These are phyloP conservation scores for Neelides sp. DNA, from an alignment of 1,140 invertebrate species.

Conservation along the genomic window DNA sequence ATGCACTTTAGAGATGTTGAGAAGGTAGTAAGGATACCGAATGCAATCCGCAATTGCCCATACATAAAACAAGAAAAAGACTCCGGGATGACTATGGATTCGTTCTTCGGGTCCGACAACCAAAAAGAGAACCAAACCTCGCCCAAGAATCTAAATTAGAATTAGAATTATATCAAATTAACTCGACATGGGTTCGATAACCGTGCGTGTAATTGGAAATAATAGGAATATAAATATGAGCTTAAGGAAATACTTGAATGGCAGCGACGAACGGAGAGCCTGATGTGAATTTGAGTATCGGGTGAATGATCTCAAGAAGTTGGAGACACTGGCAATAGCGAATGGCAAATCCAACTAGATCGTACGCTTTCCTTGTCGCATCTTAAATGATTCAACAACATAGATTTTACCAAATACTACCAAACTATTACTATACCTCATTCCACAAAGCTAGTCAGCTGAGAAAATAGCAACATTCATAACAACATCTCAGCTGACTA, in stretches of 20 bases:
- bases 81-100: conserved; percentile 71
- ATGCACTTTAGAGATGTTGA: conserved; percentile 59
- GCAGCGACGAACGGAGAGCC: conserved; percentile 46
- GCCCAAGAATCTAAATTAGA: conserved; percentile 51
- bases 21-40: conserved; percentile 84
- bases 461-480: too few species aligned
- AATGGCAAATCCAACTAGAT: conserved; percentile 60
- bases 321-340: conserved; percentile 71
- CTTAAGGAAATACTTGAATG: conserved; percentile 39
- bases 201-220: conserved; percentile 38
- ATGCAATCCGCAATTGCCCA: conserved; percentile 61
- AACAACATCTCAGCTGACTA: too few species aligned
- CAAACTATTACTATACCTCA: too few species aligned
- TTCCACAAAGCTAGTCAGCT: too few species aligned
- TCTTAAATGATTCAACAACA: conserved; percentile 41
- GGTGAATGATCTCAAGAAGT: conserved; percentile 77
- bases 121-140: conserved; percentile 64
- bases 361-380: conserved; percentile 59
- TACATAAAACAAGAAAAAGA: conserved; percentile 72
- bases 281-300: conserved; percentile 74
- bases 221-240: neutral
- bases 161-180: neutral
- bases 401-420: too few species aligned
- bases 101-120: conserved; percentile 71
- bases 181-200: neutral